Percentiles rank a stretch among this genome's conserved stretches.
These are phyloP conservation scores for Hylaeus anthracinus DNA, from an alignment of 1,140 invertebrate species.

Conservation along the genomic window DNA sequence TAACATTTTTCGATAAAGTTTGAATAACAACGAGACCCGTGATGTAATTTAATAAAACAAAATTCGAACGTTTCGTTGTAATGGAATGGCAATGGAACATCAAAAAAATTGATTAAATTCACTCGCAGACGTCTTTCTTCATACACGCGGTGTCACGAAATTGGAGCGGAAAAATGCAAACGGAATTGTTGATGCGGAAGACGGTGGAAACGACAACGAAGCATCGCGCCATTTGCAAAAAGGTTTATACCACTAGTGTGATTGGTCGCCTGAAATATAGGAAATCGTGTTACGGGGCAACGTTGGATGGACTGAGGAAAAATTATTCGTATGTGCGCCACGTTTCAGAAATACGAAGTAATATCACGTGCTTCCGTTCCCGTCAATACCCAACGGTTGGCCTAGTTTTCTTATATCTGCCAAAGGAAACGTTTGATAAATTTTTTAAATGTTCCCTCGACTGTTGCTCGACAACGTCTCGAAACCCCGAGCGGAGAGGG, in stretches of 20 bases:
- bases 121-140: no score
- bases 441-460: neutral
- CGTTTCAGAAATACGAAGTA: neutral
- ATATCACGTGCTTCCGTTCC: neutral
- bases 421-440: constrained; percentile 1
- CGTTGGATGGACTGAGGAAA: neutral
- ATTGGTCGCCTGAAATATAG: neutral
- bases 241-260: neutral
- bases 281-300: neutral
- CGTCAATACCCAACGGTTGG: neutral
- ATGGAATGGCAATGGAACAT: no score
- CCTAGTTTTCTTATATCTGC: neutral
- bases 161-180: neutral
- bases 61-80: no score
- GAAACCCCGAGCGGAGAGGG: no score
- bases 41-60: no score
- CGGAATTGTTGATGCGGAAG: neutral
- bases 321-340: constrained; percentile 14
- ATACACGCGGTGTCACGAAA: no score
- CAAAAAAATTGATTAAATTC: no score
- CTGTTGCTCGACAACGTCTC: neutral
- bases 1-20: neutral
- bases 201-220: neutral
- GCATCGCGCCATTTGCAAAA: neutral
- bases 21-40: no score